Conservation (phyloP, 1,140 invertebrate genomes). For the Bradynema listronoti region DNA sequence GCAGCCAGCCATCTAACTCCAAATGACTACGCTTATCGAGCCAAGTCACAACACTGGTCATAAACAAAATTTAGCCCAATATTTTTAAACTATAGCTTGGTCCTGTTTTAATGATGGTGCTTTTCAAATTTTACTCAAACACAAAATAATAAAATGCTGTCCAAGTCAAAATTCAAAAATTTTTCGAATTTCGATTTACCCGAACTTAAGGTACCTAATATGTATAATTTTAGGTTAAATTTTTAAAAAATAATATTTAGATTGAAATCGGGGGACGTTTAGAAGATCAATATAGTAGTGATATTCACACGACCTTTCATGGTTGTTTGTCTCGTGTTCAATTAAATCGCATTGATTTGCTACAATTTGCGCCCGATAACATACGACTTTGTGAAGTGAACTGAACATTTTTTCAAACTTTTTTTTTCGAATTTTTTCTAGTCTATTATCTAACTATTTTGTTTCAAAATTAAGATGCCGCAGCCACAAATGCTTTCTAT, state of each 20-base stretch:
- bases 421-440: too few species aligned
- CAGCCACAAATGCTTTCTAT: constrained; percentile 52
- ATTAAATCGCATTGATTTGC: constrained; percentile 50
- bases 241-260: constrained; percentile 22
- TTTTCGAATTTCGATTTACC: neutral
- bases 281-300: constrained; percentile 45
- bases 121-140: too few species aligned
- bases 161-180: neutral
- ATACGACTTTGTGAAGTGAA: constrained; percentile 34
- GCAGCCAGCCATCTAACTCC: too few species aligned
- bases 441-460: neutral
- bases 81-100: too few species aligned
- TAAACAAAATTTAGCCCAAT: too few species aligned
- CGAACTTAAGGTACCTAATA: too few species aligned
- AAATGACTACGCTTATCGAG: too few species aligned
- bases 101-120: too few species aligned
- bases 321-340: constrained; percentile 48
- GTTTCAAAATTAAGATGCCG: constrained; percentile 19
- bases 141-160: too few species aligned
- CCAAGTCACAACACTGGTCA: too few species aligned
- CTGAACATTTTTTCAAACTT: too few species aligned
- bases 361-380: constrained; percentile 36
- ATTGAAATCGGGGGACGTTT: constrained; percentile 54
- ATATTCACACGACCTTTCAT: constrained; percentile 47
- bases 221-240: too few species aligned